Evolutionary conservation across 2,797 vertebrate genomes (phyloP).

Genomic region (Melopsittacus undulatus): DNA sequence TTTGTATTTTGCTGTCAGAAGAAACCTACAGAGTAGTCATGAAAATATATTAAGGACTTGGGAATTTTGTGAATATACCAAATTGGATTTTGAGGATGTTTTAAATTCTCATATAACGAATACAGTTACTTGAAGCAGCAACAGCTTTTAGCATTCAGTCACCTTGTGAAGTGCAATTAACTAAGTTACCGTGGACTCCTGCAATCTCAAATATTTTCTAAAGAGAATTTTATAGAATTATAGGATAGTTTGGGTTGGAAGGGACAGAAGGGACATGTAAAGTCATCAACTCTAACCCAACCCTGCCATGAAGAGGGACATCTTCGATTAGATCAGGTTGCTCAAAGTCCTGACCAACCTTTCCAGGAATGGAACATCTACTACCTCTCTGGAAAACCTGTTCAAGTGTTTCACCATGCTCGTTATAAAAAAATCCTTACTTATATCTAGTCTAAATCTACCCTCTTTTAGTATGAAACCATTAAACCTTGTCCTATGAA

Average conservation of each 20-base stretch:
- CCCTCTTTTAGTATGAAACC: background rate
- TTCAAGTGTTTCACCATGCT: rapidly evolving
- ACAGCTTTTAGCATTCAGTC: background rate
- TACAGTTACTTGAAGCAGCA: background rate
- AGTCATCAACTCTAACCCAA: background rate
- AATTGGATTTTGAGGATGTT: background rate
- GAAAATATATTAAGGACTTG: background rate
- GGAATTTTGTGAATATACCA: background rate
- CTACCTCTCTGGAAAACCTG: background rate
- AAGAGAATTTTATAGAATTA: background rate
- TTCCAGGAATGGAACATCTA: background rate
- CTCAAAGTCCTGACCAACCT: rapidly evolving
- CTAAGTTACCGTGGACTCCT: background rate
- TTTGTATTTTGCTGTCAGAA: background rate
- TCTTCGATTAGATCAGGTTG: background rate
- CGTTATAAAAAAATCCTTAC: background rate
- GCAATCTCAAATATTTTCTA: background rate
- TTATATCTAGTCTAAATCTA: background rate
- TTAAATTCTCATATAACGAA: background rate
- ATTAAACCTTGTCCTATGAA: background rate
- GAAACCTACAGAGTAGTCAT: background rate
- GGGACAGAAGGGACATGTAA: background rate
- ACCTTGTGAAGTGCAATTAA: background rate
- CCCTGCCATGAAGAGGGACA: background rate
- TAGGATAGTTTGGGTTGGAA: background rate